These are phyloP conservation scores for Hydrozoanthus tunicans DNA, from an alignment of 64 coral and sea anemone genomes.

Conservation along the genomic window DNA sequence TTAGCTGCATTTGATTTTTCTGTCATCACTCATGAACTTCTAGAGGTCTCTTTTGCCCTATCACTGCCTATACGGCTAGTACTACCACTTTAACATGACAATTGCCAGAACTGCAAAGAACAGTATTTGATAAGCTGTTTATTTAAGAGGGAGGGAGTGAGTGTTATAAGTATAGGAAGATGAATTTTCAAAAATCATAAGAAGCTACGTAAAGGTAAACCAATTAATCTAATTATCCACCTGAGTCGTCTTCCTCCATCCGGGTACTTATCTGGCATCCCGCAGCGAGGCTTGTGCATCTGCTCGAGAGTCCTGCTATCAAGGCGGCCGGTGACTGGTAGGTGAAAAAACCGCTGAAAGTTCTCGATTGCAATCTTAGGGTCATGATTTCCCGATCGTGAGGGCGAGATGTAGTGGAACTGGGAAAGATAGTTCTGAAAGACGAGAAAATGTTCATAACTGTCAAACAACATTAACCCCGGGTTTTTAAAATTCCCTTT, in stretches of 20 bases:
- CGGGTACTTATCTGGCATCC: not conserved
- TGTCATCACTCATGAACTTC: too few relatives aligned
- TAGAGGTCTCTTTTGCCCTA: too few relatives aligned
- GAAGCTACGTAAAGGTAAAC: too few relatives aligned
- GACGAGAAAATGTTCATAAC: not conserved
- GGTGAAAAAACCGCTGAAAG: slow-evolving; percentile 32
- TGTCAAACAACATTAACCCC: not conserved
- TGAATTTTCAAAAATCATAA: too few relatives aligned
- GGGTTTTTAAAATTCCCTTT: not conserved
- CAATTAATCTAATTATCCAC: not conserved
- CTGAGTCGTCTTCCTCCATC: not conserved
- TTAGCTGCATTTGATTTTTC: too few relatives aligned
- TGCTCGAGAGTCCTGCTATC: slow-evolving; percentile 12
- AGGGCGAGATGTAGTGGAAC: slow-evolving; percentile 40
- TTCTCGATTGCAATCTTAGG: slow-evolving; percentile 14
- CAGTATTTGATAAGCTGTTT: too few relatives aligned
- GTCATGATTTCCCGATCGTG: slow-evolving; percentile 42
- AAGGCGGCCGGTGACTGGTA: slow-evolving; percentile 2
- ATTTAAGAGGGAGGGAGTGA: too few relatives aligned
- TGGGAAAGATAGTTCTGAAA: slow-evolving; percentile 38
- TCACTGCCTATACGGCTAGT: too few relatives aligned
- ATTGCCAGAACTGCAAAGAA: too few relatives aligned
- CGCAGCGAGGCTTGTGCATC: slow-evolving; percentile 49
- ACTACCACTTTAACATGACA: too few relatives aligned
- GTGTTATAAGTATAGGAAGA: too few relatives aligned